A percentile compares a stretch with the other conserved stretches of the same genome.
Evolutionary conservation across 2,888 invertebrate genomes (phyloP).

Genomic region (Steinernema scapterisci): DNA sequence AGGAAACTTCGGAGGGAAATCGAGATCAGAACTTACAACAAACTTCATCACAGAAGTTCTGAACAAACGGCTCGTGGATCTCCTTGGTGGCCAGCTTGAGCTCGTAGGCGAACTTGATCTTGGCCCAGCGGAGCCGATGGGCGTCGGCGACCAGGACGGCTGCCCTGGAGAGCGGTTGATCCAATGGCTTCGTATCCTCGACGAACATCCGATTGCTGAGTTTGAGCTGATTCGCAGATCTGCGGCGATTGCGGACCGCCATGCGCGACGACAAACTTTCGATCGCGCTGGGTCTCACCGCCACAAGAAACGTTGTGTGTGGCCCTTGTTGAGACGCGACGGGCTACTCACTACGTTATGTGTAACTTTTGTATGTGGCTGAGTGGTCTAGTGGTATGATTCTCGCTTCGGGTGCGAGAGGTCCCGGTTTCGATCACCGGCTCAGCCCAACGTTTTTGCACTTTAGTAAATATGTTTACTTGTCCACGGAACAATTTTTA

Average conservation of each 20-base stretch:
- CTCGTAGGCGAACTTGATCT: slow-evolving; percentile 15
- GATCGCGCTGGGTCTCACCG: too few relatives aligned
- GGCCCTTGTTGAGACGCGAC: not conserved
- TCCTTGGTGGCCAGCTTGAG: slow-evolving; percentile 17
- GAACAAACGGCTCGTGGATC: not conserved
- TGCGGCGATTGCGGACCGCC: too few relatives aligned
- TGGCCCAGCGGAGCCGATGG: slow-evolving; percentile 7
- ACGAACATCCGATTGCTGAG: not conserved
- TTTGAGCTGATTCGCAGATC: too few relatives aligned
- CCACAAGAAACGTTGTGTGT: not conserved
- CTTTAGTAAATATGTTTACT: too few relatives aligned
- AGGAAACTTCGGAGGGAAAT: not conserved
- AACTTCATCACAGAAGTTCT: slow-evolving; percentile 10
- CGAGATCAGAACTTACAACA: not conserved
- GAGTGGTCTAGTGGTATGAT: slow-evolving; percentile 55
- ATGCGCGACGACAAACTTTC: too few relatives aligned
- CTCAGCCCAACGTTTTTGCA: slow-evolving; percentile 36
- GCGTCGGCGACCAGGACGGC: slow-evolving; percentile 5
- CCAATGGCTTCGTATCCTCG: slow-evolving; percentile 1
- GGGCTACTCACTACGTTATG: not conserved
- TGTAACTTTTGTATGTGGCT: slow-evolving; percentile 15
- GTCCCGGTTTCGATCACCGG: slow-evolving; percentile 65
- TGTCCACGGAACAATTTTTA: too few relatives aligned
- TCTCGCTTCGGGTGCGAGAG: slow-evolving; percentile 68
- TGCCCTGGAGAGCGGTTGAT: not conserved